Conservation (phyloP, 2,113 vertebrate genomes). For the Dasyurus viverrinus region DNA sequence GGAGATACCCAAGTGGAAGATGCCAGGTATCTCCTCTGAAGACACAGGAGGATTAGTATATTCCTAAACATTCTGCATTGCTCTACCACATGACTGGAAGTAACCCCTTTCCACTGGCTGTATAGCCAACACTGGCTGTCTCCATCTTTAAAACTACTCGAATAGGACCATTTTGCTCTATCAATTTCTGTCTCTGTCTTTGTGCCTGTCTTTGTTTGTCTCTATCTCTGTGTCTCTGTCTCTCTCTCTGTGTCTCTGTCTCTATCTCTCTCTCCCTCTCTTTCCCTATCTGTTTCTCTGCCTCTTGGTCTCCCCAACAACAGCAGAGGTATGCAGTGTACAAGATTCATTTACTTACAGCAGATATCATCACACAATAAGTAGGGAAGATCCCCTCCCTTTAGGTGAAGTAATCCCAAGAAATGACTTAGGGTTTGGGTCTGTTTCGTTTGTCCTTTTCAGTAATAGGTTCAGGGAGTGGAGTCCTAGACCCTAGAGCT, state of each 20-base stretch:
- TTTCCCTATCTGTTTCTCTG: neutral
- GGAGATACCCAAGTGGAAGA: neutral
- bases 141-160: neutral
- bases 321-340: neutral
- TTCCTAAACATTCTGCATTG: neutral
- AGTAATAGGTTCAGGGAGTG: too few relatives aligned
- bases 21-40: neutral
- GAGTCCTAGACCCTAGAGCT: too few relatives aligned
- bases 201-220: neutral
- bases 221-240: too few relatives aligned
- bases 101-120: too few relatives aligned
- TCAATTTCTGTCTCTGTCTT: neutral
- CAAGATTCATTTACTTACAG: neutral
- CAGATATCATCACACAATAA: neutral
- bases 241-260: neutral
- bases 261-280: too few relatives aligned
- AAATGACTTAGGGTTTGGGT: too few relatives aligned
- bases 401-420: too few relatives aligned
- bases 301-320: neutral
- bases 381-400: too few relatives aligned
- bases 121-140: too few relatives aligned
- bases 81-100: too few relatives aligned
- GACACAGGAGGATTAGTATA: neutral
- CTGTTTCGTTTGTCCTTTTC: too few relatives aligned
- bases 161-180: neutral